Evolutionary conservation across 2,797 vertebrate genomes (phyloP), one percentile per base, ranked within the genome.

Genomic region (Tenualosa thibaudeaui): DNA sequence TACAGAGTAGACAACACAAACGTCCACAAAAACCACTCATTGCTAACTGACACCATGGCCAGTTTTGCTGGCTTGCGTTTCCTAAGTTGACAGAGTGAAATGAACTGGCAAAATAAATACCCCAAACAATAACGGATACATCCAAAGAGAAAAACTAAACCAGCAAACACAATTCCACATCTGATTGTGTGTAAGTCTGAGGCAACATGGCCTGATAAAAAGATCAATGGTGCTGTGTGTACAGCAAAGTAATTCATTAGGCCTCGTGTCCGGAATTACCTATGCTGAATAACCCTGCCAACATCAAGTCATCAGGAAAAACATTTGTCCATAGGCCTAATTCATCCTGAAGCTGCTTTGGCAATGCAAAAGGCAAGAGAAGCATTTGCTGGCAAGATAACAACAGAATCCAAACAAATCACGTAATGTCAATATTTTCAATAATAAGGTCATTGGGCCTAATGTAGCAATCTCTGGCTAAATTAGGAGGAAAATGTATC

Each of bases 381-480:
- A 75, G 54, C 81, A 83, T 83, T 50, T 5, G 46, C 26, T 82
- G 81, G 46, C 12, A 56, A 19, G 82, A 83, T 65, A 83, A 85
- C 56, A 46, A 60, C 65, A 75, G 13, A 83, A 54, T 53, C 81
- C 85, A 54, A 65, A 82, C 60, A 82, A 84, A 85, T 86, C 65
- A 83, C 3, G 50, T 49, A 24, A 12, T 78, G 50, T 84, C 81
- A 81, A 86, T 84, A 75, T 83, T 54, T 82, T 87, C 85, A 86
- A 86, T 85, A 85, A 50, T 82, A 85, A 81, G 88, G 87, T 87
- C 82, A 85, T 88, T 84, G 82, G 43, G 84, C 82, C 68, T 84
- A 82, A 85, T 84, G 37, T 85, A 86, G 26, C 58, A 87, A 88
- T 84, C 49, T 53, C 85, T 71, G 82, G 85, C 60, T 53, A 71